Percentiles rank a stretch among this genome's conserved stretches.
Evolutionary conservation across 2,113 vertebrate species (phyloP).

Genomic region (Gopherus evgoodei): DNA sequence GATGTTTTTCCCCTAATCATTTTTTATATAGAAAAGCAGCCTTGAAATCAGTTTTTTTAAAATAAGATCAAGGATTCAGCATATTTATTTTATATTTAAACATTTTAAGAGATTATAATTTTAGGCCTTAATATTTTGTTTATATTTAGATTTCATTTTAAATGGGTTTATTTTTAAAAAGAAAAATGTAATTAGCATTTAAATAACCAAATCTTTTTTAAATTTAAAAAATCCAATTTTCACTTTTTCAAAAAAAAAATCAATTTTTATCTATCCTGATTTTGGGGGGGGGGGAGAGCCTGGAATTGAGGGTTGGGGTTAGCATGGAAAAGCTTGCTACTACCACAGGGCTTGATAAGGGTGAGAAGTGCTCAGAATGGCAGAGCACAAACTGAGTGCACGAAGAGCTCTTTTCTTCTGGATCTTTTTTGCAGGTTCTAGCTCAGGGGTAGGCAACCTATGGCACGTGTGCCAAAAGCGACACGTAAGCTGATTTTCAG

Average conservation of each 20-base stretch:
- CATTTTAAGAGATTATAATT: neutral
- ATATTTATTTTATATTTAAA: neutral
- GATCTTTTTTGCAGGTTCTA: neutral
- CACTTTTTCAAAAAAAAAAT: neutral
- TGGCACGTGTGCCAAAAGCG: no score
- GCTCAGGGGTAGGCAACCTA: no score
- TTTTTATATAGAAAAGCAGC: neutral
- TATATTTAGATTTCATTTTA: neutral
- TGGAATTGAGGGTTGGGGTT: neutral
- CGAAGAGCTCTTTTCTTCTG: neutral
- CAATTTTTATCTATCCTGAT: neutral
- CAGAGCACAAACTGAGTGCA: neutral
- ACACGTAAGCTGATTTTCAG: no score
- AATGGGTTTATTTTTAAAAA: neutral
- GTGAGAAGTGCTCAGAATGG: neutral
- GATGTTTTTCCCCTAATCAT: neutral
- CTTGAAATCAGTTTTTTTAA: neutral
- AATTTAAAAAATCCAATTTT: neutral
- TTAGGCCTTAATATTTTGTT: neutral
- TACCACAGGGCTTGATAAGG: neutral
- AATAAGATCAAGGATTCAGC: neutral
- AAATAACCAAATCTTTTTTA: neutral
- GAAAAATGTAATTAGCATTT: neutral
- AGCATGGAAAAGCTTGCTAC: neutral
- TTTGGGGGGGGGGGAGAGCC: neutral